Base-by-base conservation (phyloP, 2,113 vertebrate species). In the Otocyon megalotis region DNA sequence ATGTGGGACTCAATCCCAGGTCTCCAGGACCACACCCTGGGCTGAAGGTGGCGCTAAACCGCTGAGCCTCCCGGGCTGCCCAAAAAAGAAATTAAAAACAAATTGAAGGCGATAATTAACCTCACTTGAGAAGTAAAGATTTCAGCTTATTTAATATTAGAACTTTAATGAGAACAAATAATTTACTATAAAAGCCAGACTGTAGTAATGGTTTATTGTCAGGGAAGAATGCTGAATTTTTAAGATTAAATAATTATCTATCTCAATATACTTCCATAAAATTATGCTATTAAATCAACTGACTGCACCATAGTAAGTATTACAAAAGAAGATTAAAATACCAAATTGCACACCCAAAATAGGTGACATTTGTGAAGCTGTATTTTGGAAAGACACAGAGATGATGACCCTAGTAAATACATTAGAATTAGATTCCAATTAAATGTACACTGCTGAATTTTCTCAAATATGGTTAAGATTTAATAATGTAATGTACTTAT, bases 401-500 rank as follows among this genome's bases (percentile, higher is more conserved):
- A 95, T 83, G 93, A 96, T 88, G 53, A 93, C 9, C 30, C 71
- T 80, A 74, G 13, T 32, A 93, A 97, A 96, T 62, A 94, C 53
- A 84, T 84, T 28, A 89, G 37, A 82, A 50, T 81, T 92, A 97
- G 37, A 67, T 62, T 92, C 54, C 72, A 96, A 95, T 88, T 95
- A 97, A 94, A 97, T 95, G n/a, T 79, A 96, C 95, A 93, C 13
- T 72, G 67, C 2, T 88, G 16, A 22, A 96, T 87, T 89, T 93
- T 63, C 28, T 94, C 94, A 97, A 84, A 62, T 62, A 91, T 79
- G 43, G 20, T 87, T 95, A 93, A 90, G 72, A 91, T 83, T 93
- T 96, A 96, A 90, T 95, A 95, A 96, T 69, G 6, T 14, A 95
- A 97, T 62, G 32, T 72, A 81, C 32, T 82, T 94, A 74, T 91